Base-by-base conservation (phyloP, 1,140 invertebrate genomes). In the Drosophila albomicans region DNA sequence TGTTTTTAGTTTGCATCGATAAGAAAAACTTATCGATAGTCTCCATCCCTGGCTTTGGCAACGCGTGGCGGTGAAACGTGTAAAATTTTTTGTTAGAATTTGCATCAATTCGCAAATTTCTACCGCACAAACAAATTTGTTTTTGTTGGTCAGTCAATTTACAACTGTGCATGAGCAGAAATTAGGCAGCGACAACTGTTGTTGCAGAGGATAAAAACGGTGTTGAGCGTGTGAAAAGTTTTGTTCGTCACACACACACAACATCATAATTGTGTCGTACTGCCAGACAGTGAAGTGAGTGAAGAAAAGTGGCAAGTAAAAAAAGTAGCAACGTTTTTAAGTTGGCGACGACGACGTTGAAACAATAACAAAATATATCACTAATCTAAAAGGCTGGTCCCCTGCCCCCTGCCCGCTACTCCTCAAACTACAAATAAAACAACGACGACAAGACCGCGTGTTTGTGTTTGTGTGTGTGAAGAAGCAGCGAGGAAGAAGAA, bases 401-500 rank as follows among this genome's bases (percentile, higher is more conserved):
- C 48, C 48, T n/a, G 25, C 20, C 48, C 48, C 41, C 63, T 61
- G 38, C 49, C 49, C 51, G 52, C 51, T 58, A n/a, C 49, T 46
- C 16, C 35, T 46, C 61, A 57, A 48, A 46, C 35, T 48, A 54
- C 61, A 57, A 48, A 45, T 16, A 46, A 11, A 54, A 32, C 51
- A 3, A 46, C 25, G 10, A 16, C 62, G 25, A 16, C 48, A 43
- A 30, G 57, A 82, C 77, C 85, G 81, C 85, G 84, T 84, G 73
- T 80, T 82, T 73, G 79, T 71, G 75, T 72, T 56, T 76, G 78
- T 79, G 81, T 68, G 84, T 65, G 80, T 81, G 80, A 63, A 59
- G 59, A 51, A 51, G 49, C 3, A 62, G 57, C 11, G 48, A 75
- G 79, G 35, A 66, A 65, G 64, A 56, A 59, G 49, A 13, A 64